Percentiles rank a stretch among this genome's conserved stretches.
These are phyloP conservation scores for Blastomussa wellsi DNA, from an alignment of 92 coral and sea anemone genomes.

Conservation along the genomic window DNA sequence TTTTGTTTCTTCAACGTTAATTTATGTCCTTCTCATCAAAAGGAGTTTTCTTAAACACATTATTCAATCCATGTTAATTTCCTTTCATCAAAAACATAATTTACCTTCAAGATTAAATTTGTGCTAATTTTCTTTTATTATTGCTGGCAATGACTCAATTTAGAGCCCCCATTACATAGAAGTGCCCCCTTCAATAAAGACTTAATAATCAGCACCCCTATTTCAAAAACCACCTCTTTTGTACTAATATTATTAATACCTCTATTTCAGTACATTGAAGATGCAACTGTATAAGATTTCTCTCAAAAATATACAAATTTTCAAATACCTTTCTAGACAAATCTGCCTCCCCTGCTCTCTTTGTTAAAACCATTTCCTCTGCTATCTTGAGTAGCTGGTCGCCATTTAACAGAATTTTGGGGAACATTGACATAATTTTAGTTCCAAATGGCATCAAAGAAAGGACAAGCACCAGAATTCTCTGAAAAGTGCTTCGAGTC, in stretches of 20 bases:
- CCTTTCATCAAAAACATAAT: no score
- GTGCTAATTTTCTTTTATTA: no score
- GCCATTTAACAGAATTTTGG: slow-evolving; percentile 5
- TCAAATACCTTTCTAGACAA: slow-evolving; percentile 26
- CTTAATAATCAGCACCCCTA: no score
- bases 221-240: no score
- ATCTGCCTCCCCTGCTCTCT: not conserved
- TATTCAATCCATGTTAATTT: no score
- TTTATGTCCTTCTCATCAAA: no score
- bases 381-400: not conserved
- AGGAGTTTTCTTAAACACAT: no score
- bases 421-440: not conserved
- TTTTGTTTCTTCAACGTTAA: no score
- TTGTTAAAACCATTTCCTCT: not conserved
- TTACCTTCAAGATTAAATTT: no score
- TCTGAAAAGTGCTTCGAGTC: not conserved
- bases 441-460: slow-evolving; percentile 18
- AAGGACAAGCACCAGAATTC: not conserved
- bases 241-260: not conserved
- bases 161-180: no score
- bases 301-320: not conserved
- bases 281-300: not conserved
- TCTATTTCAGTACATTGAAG: not conserved
- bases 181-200: no score
- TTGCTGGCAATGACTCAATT: no score